These are phyloP conservation scores for Cynopterus sphinx DNA, from an alignment of 2,797 vertebrate species.

Conservation along the genomic window DNA sequence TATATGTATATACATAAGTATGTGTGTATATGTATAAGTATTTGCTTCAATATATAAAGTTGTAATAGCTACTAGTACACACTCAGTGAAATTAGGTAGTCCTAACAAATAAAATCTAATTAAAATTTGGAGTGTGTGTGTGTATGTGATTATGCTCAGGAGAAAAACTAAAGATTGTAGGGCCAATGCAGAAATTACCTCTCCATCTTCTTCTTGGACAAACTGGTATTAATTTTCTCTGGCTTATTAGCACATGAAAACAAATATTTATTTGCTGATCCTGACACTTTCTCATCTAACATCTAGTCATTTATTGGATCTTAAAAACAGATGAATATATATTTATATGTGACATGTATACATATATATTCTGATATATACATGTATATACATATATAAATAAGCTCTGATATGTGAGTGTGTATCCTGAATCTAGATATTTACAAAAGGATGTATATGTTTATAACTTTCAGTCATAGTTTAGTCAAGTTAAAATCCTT, in stretches of 20 bases:
- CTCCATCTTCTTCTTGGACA: neutral
- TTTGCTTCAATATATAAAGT: neutral
- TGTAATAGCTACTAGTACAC: neutral
- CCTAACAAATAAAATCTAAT: neutral
- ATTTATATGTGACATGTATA: neutral
- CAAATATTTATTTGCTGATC: neutral
- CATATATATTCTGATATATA: neutral
- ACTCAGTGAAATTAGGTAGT: neutral
- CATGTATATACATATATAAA: neutral
- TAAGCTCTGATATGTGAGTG: no score
- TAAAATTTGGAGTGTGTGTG: neutral
- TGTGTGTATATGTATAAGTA: neutral
- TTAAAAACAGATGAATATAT: neutral
- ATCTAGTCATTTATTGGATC: neutral
- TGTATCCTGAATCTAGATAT: neutral
- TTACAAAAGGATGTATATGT: neutral
- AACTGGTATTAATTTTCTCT: neutral
- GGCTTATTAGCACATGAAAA: neutral
- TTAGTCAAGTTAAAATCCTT: constrained; percentile 8
- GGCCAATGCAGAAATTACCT: neutral
- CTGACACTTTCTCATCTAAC: neutral
- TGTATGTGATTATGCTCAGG: neutral
- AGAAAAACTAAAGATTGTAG: neutral
- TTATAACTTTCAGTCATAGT: neutral
- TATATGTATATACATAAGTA: neutral